Base-by-base conservation (phyloP, 2,888 invertebrate species). In the Amphiduros pacificus region DNA sequence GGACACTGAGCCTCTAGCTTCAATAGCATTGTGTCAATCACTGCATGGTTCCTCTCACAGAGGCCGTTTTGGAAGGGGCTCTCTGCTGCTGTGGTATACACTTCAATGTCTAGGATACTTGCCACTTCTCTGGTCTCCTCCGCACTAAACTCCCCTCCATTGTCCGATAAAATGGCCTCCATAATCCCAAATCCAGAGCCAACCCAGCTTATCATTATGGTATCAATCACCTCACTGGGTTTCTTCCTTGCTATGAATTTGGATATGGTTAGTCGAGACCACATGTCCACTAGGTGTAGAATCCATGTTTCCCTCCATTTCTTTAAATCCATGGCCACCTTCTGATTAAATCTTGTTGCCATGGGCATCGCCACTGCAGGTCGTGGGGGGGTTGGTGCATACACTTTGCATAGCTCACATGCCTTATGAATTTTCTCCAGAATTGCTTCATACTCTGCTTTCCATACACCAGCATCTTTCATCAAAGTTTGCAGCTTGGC, bases 161-260 rank as follows among this genome's bases (percentile, higher is more conserved):
- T 65, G 57, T 70, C 70, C 6, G 62, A 59, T 31, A 68, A 26
- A 1, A 70, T 11, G 3, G 59, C 24, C 14, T 58, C 57, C 68
- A 68, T 68, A 1, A 69, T 58, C 2, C 63, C 67, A 65, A 61
- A 68, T 17, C 44, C 50, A 44, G 36, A 9, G 9, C 65, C 66
- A 27, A 68, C 41, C 70, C 70, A 70, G n/a, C 61, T 0, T 29
- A 40, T 67, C 67, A 69, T 65, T 22, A 67, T n/a, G 0, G 27
- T 50, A 29, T 70, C 60, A 27, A 66, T 65, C 0, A 68, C 36
- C 14, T 36, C 53, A 50, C 60, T 32, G 31, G 66, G 51, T 26
- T 24, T 50, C 27, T 64, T 64, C 31, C 63, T 36, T 36, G 41
- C 14, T n/a, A 65, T 65, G 28, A 66, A 65, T 2, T 62, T 62